Evolutionary conservation across 1,140 invertebrate genomes (phyloP).

Genomic region (Tetraneura akinire): DNA sequence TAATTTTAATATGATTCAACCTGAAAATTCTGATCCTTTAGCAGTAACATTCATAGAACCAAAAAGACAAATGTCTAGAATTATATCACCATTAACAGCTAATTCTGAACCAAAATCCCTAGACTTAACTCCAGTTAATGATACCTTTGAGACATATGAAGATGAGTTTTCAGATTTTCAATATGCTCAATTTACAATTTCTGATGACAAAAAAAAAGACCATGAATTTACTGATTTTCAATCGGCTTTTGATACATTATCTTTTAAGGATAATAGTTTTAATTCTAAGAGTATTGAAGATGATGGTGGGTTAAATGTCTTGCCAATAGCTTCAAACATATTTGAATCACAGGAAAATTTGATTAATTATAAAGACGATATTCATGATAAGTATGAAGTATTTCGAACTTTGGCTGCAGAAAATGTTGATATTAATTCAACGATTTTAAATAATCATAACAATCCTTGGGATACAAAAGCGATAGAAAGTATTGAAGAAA

Average conservation of each 20-base stretch:
- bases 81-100: not conserved
- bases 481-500: slow-evolving; percentile 31
- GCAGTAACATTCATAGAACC: slow-evolving; percentile 31
- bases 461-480: slow-evolving; percentile 16
- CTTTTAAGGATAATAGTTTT: not conserved
- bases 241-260: slow-evolving; percentile 43
- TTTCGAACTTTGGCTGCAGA: slow-evolving; percentile 42
- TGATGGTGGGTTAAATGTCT: slow-evolving; percentile 2
- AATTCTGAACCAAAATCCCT: slow-evolving; percentile 49
- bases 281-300: not conserved
- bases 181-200: slow-evolving; percentile 54
- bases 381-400: slow-evolving; percentile 52
- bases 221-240: slow-evolving; percentile 55
- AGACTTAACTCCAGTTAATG: slow-evolving; percentile 34
- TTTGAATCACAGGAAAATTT: slow-evolving; percentile 22
- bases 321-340: not conserved
- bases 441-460: not conserved
- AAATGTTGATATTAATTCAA: not conserved
- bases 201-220: slow-evolving; percentile 41
- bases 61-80: slow-evolving; percentile 32
- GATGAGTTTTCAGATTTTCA: slow-evolving; percentile 57
- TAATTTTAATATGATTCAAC: not conserved
- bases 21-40: slow-evolving; percentile 33
- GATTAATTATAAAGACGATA: slow-evolving; percentile 27
- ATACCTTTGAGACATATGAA: slow-evolving; percentile 51